These are phyloP conservation scores for Acleris sparsana DNA, from an alignment of 2,888 invertebrate genomes.

Conservation along the genomic window DNA sequence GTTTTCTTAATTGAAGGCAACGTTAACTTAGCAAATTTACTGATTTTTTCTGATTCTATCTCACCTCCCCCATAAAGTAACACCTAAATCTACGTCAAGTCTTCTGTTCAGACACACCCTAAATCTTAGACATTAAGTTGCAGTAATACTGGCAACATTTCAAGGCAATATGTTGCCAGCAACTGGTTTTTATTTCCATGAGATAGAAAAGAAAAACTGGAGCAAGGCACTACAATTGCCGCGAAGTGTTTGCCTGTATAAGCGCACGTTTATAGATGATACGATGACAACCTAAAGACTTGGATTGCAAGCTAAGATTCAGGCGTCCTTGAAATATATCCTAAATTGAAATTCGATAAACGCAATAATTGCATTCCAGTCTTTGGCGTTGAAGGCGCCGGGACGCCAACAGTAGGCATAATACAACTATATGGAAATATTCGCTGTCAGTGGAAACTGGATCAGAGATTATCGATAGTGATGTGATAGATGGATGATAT, in stretches of 20 bases:
- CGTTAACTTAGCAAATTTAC: background rate
- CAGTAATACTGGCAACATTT: no score
- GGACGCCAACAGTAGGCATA: background rate
- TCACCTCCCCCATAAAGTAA: constrained; percentile 8
- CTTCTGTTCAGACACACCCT: constrained; percentile 28
- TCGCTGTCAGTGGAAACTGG: constrained; percentile 9
- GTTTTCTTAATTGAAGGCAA: background rate
- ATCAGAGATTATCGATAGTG: background rate
- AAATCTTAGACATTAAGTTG: constrained; percentile 25
- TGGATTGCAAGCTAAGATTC: constrained; percentile 34
- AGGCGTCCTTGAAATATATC: constrained; percentile 28
- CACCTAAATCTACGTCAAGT: constrained; percentile 31
- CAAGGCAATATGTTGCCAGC: no score
- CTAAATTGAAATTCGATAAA: constrained; percentile 38
- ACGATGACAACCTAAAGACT: constrained; percentile 14
- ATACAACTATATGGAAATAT: constrained; percentile 29
- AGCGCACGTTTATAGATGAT: background rate
- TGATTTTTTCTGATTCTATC: background rate
- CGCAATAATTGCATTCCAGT: constrained; percentile 50
- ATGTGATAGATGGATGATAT: constrained; percentile 2
- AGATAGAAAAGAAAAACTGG: no score
- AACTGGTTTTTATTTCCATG: no score
- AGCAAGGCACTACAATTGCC: no score
- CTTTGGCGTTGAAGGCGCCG: constrained; percentile 55
- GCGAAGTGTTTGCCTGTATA: no score